Evolutionary conservation across 2,797 vertebrate species (phyloP).

Genomic region (Chanos chanos): DNA sequence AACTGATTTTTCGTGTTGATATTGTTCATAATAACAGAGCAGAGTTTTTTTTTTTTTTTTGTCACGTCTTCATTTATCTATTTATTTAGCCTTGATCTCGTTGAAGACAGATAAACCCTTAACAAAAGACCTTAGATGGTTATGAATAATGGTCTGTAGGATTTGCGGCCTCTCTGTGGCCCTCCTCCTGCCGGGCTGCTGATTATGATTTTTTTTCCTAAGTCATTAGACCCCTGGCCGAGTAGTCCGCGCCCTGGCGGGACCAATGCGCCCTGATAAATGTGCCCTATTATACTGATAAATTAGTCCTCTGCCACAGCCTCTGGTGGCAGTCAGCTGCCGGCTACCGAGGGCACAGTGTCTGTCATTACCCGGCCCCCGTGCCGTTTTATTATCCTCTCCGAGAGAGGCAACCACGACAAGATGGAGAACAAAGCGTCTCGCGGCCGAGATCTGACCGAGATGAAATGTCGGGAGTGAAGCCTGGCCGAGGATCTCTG

Average conservation of each 20-base stretch:
- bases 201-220: slow-evolving; percentile 49
- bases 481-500: no score
- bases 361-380: slow-evolving; percentile 53
- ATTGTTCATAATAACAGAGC: no score
- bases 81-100: no score
- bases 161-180: slow-evolving; percentile 18
- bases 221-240: slow-evolving; percentile 61
- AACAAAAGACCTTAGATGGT: slow-evolving; percentile 31
- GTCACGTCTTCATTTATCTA: no score
- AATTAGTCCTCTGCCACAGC: slow-evolving; percentile 55
- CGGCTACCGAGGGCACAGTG: slow-evolving; percentile 43
- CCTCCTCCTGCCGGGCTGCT: slow-evolving; percentile 42
- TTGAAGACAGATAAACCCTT: no score
- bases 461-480: no score
- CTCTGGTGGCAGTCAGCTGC: slow-evolving; percentile 38
- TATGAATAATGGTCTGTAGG: slow-evolving; percentile 32
- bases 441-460: background rate
- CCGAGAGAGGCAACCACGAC: slow-evolving; percentile 29
- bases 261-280: slow-evolving; percentile 62
- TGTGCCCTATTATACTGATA: slow-evolving; percentile 64
- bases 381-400: slow-evolving; percentile 48
- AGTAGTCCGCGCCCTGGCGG: slow-evolving; percentile 49
- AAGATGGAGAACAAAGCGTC: no score
- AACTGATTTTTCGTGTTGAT: no score
- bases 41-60: no score